A percentile compares a stretch with the other conserved stretches of the same genome.
These are phyloP conservation scores for Liolophura sinensis DNA, from an alignment of 1,140 invertebrate species.

Conservation along the genomic window DNA sequence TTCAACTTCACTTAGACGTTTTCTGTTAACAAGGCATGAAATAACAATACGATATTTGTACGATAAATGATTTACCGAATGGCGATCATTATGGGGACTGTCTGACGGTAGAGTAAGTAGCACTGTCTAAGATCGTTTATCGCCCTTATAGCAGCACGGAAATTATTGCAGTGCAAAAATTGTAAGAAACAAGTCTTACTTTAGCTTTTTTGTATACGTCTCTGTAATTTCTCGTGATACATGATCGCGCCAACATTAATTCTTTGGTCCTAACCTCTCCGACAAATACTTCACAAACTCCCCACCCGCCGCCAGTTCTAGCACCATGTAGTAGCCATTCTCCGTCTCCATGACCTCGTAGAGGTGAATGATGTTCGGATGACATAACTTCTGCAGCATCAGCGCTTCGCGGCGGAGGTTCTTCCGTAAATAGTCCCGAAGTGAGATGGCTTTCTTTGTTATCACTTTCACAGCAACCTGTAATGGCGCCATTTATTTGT, in stretches of 20 bases:
- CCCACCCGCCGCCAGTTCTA: slow-evolving; percentile 47
- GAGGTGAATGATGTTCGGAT: slow-evolving; percentile 51
- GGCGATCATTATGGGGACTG: no score
- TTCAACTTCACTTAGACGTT: slow-evolving; percentile 70
- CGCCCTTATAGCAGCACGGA: no score
- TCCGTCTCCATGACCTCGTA: slow-evolving; percentile 56
- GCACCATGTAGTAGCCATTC: slow-evolving; percentile 53
- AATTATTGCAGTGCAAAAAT: no score
- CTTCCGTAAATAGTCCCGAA: slow-evolving; percentile 42
- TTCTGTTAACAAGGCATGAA: slow-evolving; percentile 17
- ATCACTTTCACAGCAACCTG: slow-evolving; percentile 55
- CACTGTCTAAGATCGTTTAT: no score
- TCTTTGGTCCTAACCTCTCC: slow-evolving; percentile 28
- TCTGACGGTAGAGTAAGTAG: no score
- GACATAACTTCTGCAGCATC: slow-evolving; percentile 46
- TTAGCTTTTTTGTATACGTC: no score
- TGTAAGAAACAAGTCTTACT: no score
- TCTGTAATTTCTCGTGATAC: no score
- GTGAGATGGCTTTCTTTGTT: slow-evolving; percentile 40
- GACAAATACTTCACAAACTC: slow-evolving; percentile 47
- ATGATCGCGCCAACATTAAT: no score
- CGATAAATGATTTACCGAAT: no score
- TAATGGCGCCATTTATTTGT: not conserved
- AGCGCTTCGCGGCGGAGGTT: slow-evolving; percentile 47
- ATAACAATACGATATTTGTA: no score